A percentile compares a stretch with the other conserved stretches of the same genome.
These are phyloP conservation scores for Chrosomus eos DNA, from an alignment of 2,797 vertebrate genomes.

Conservation along the genomic window DNA sequence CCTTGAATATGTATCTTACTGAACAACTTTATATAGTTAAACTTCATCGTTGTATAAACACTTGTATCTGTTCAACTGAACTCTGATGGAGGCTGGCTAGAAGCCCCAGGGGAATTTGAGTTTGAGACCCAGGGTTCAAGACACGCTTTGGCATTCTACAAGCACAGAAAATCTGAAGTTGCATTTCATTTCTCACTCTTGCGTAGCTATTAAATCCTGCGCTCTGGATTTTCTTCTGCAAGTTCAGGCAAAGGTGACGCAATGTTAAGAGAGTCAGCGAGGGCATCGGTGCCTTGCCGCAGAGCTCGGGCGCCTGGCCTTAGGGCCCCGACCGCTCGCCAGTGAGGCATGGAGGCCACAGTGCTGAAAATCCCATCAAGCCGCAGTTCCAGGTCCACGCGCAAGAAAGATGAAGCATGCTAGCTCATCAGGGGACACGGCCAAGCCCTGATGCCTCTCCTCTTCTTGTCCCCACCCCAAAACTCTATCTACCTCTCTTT, in stretches of 20 bases:
- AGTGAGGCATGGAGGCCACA: conserved; percentile 69
- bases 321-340: conserved; percentile 33
- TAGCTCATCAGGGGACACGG: conserved; percentile 73
- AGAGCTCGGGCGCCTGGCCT: conserved; percentile 38
- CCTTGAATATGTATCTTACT: background rate
- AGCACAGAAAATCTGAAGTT: conserved; percentile 18
- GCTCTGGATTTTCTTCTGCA: conserved; percentile 37
- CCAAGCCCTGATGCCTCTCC: conserved; percentile 69
- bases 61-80: background rate
- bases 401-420: conserved; percentile 81
- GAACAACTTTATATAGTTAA: background rate
- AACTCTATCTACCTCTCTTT: conserved; percentile 56
- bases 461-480: conserved; percentile 62
- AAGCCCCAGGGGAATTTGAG: background rate
- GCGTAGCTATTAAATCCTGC: conserved; percentile 44
- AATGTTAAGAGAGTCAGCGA: conserved; percentile 32
- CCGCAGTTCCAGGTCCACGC: conserved; percentile 78
- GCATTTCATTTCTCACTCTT: conserved; percentile 43
- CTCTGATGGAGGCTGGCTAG: background rate
- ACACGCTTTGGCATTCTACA: background rate
- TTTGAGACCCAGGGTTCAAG: background rate
- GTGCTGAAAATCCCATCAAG: conserved; percentile 85
- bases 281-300: conserved; percentile 30
- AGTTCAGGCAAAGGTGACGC: conserved; percentile 32
- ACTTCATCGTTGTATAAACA: background rate